Percentiles rank a stretch among this genome's conserved stretches.
Evolutionary conservation across 2,888 invertebrate species (phyloP).

Genomic region (Drosophila nigritarsus): DNA sequence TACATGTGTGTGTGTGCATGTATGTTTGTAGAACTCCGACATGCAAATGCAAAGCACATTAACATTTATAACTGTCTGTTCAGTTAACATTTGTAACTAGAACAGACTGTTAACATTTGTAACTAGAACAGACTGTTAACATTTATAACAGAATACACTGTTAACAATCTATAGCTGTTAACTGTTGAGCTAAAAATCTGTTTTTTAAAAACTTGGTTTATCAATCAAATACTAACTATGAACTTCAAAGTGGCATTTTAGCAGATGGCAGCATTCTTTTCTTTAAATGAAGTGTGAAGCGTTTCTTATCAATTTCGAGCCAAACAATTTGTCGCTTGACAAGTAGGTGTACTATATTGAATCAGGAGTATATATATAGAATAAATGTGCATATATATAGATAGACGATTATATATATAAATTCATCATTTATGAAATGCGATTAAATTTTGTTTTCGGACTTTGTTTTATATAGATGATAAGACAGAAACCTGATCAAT

Average conservation of each 20-base stretch:
- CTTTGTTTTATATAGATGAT: constrained; percentile 47
- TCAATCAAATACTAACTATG: constrained; percentile 18
- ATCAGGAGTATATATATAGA: constrained; percentile 24
- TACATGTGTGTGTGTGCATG: constrained; percentile 10
- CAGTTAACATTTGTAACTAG: constrained; percentile 23
- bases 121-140: constrained; percentile 20
- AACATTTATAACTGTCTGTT: constrained; percentile 25
- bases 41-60: constrained; percentile 41
- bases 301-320: constrained; percentile 46
- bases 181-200: constrained; percentile 21
- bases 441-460: constrained; percentile 47
- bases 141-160: constrained; percentile 14
- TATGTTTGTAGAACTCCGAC: constrained; percentile 36
- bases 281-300: constrained; percentile 44
- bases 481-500: constrained; percentile 24
- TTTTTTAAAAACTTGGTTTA: constrained; percentile 1
- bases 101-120: constrained; percentile 13
- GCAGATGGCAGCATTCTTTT: constrained; percentile 34
- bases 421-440: constrained; percentile 30
- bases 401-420: constrained; percentile 19
- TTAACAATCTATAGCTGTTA: constrained; percentile 22
- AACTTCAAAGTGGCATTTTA: constrained; percentile 24
- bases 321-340: constrained; percentile 49
- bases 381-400: constrained; percentile 28
- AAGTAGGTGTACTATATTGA: constrained; percentile 36